phyloP scores from a whole-genome alignment of 2,888 invertebrate species.

The Caenorhabditis panamensis region DNA sequence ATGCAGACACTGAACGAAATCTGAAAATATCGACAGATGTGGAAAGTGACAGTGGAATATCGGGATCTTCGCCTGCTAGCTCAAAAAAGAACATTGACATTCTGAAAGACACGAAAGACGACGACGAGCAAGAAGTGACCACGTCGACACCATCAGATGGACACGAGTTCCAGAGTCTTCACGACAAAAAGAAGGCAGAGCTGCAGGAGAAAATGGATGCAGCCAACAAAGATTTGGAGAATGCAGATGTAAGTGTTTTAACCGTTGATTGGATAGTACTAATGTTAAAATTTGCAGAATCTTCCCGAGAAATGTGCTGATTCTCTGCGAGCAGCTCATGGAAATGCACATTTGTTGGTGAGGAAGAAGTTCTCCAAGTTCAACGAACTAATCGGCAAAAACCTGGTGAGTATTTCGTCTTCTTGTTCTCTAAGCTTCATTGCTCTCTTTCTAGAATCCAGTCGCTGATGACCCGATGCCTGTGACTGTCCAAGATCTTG shows the following conservation, averaged over 20 bases:
- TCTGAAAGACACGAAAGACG: slow-evolving; percentile 35
- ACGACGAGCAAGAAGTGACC: slow-evolving; percentile 35
- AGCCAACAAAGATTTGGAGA: slow-evolving; percentile 53
- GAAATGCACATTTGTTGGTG: slow-evolving; percentile 62
- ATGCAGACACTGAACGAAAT: not conserved
- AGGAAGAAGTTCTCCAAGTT: slow-evolving; percentile 64
- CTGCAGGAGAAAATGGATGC: slow-evolving; percentile 50
- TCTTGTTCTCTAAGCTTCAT: not conserved
- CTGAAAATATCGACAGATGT: slow-evolving; percentile 49
- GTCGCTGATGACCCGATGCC: slow-evolving; percentile 58
- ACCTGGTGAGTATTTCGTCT: slow-evolving; percentile 47
- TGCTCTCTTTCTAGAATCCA: slow-evolving; percentile 57
- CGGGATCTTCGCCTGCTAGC: slow-evolving; percentile 55
- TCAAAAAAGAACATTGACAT: slow-evolving; percentile 42
- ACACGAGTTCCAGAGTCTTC: slow-evolving; percentile 43
- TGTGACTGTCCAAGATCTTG: slow-evolving; percentile 66
- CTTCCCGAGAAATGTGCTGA: slow-evolving; percentile 59
- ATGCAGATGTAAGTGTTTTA: slow-evolving; percentile 26
- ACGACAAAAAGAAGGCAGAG: slow-evolving; percentile 36
- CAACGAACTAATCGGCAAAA: slow-evolving; percentile 55
- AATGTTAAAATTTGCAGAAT: not conserved
- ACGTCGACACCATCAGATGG: slow-evolving; percentile 43
- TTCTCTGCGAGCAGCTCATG: slow-evolving; percentile 54
- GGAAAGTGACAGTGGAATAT: slow-evolving; percentile 61
- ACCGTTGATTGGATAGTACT: not conserved